Evolutionary conservation across 1,140 invertebrate species (phyloP).

Genomic region (Thereuonema tuberculata): DNA sequence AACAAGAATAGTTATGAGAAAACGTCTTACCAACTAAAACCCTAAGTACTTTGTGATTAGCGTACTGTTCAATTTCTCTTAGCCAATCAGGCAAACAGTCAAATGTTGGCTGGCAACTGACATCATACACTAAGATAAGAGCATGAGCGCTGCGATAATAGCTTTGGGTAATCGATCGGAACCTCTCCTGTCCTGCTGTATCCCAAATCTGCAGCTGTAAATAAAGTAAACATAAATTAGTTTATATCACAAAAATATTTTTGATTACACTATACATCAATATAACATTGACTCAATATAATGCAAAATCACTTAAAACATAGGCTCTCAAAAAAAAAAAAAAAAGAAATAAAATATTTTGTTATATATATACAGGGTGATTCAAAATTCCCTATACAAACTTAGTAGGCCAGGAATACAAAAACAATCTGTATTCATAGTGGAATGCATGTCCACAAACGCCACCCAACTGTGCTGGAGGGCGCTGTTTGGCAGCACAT

Average conservation of each 20-base stretch:
- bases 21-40: slow-evolving; percentile 77
- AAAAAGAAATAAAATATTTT: too few species aligned
- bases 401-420: too few species aligned
- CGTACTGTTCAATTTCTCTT: slow-evolving; percentile 91
- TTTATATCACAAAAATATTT: background rate
- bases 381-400: too few species aligned
- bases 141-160: slow-evolving; percentile 97
- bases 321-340: too few species aligned
- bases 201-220: slow-evolving; percentile 95
- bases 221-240: slow-evolving; percentile 9
- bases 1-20: too few species aligned
- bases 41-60: slow-evolving; percentile 81
- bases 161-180: slow-evolving; percentile 93
- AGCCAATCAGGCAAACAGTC: slow-evolving; percentile 92
- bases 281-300: too few species aligned
- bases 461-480: too few species aligned
- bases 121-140: slow-evolving; percentile 93
- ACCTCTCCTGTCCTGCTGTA: slow-evolving; percentile 90
- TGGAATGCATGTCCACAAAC: too few species aligned
- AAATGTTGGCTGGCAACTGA: slow-evolving; percentile 92
- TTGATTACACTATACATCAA: background rate
- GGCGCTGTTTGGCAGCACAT: too few species aligned
- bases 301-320: too few species aligned
- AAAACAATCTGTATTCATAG: too few species aligned
- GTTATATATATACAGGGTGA: too few species aligned